Evolutionary conservation across 2,797 vertebrate genomes (phyloP), one percentile per base, ranked within the genome.

Genomic region (Melanitta fusca): DNA sequence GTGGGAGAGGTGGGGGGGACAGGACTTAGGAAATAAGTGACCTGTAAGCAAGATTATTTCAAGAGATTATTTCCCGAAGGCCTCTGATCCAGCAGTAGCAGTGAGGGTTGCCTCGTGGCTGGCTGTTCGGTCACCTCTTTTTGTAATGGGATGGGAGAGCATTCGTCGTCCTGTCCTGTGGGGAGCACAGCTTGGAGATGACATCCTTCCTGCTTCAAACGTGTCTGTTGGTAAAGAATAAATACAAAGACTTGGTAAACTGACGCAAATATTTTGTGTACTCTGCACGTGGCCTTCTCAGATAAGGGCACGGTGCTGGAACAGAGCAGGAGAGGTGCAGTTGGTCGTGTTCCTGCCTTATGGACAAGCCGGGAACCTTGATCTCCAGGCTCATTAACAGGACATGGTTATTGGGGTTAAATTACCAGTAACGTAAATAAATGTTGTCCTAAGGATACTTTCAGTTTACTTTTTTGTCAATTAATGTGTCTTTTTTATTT

Each of bases 61-160:
- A 92, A 93, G 39, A 75, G 91, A 90, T 84, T 24, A 84, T 91
- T 92, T 93, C 41, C 80, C 74, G 70, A 43, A 71, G 30, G 45
- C 58, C 45, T 93, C 68, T 20, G 49, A n/a, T 38, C n/a, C 32
- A 54, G 61, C 49, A 28, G 74, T 58, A 58, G 68, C 68, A 34
- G 47, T 43, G 32, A 64, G 47, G 49, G 53, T 56, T 94, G 72
- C 64, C 78, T 90, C 27, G 2, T 39, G 78, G 68, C 83, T 95
- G 70, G 41, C 65, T 86, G 2, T 89, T 70, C 68, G 80, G 47
- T 87, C 3, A 1, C 43, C 74, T 86, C 70, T 61, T 61, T 82
- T 49, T 81, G 45, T 81, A 43, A 38, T 6, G 21, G 51, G 82
- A 56, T 36, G 68, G 68, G 22, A 91, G 56, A 89, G 17, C 24